These are phyloP conservation scores for Rhinolophus sinicus DNA, from an alignment of 2,113 vertebrate species.

Conservation along the genomic window DNA sequence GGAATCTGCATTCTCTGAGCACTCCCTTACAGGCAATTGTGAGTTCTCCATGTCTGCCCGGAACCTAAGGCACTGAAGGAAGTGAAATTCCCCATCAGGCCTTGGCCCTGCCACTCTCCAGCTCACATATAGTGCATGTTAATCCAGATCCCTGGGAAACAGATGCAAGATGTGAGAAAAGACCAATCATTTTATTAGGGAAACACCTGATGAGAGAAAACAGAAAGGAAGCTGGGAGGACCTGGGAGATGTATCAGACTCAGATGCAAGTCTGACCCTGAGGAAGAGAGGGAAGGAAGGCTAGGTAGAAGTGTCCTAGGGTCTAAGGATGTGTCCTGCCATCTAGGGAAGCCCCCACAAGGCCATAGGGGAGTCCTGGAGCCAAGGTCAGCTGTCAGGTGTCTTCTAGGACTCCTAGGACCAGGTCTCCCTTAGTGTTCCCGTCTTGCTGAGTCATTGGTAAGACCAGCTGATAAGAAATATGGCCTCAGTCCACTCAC, in stretches of 20 bases:
- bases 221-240: not conserved
- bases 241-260: not conserved
- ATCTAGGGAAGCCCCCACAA: not conserved
- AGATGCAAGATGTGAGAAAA: not conserved
- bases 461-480: not conserved
- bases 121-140: not conserved
- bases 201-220: not conserved
- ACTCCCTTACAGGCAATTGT: not conserved
- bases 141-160: not conserved
- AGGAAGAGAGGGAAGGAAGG: not conserved
- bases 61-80: not conserved
- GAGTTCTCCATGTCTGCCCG: conserved; percentile 9
- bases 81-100: not conserved
- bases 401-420: not conserved
- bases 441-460: not conserved
- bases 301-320: rapidly evolving
- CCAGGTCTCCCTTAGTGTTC: not conserved
- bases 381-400: not conserved
- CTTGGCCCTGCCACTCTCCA: not conserved
- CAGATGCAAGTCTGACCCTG: not conserved
- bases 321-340: not conserved
- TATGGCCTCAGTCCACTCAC: not conserved
- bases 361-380: not conserved
- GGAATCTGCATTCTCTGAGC: not conserved
- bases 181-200: not conserved